phyloP scores from a whole-genome alignment of 2,113 vertebrate species.

The Misgurnus mizolepis region DNA sequence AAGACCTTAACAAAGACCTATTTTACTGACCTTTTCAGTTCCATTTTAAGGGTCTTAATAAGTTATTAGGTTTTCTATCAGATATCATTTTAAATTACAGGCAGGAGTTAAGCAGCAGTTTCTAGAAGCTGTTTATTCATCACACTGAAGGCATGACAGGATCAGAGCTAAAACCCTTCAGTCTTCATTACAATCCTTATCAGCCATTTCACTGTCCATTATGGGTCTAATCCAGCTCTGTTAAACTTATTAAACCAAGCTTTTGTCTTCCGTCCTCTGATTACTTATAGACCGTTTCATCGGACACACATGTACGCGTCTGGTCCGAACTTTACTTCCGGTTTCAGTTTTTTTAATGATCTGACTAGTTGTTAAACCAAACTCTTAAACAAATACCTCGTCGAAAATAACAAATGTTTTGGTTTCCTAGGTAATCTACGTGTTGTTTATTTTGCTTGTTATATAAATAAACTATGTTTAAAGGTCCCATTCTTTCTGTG shows the following conservation, averaged over 20 bases:
- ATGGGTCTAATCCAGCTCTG: neutral
- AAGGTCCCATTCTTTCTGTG: no score
- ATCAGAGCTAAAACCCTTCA: neutral
- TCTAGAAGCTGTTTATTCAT: slow-evolving; percentile 32
- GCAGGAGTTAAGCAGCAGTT: slow-evolving; percentile 58
- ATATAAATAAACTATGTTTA: no score
- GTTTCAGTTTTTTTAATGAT: no score
- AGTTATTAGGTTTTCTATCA: slow-evolving; percentile 11
- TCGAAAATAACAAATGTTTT: no score
- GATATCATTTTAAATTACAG: slow-evolving; percentile 10
- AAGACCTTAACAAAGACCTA: slow-evolving; percentile 52
- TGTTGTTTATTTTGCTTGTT: no score
- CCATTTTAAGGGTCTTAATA: slow-evolving; percentile 56
- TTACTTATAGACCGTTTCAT: neutral
- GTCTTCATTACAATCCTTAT: neutral
- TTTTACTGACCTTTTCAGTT: slow-evolving; percentile 51
- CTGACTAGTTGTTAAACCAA: no score
- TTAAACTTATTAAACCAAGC: neutral
- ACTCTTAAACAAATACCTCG: no score
- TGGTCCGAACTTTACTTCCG: no score
- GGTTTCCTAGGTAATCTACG: no score
- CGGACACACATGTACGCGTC: no score
- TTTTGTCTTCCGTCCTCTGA: neutral
- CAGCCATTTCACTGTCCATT: neutral
- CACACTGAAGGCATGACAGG: neutral